A percentile compares a stretch with the other conserved stretches of the same genome.
These are phyloP conservation scores for Neolamprologus ventralis DNA, from an alignment of 2,113 vertebrate genomes.

Conservation along the genomic window DNA sequence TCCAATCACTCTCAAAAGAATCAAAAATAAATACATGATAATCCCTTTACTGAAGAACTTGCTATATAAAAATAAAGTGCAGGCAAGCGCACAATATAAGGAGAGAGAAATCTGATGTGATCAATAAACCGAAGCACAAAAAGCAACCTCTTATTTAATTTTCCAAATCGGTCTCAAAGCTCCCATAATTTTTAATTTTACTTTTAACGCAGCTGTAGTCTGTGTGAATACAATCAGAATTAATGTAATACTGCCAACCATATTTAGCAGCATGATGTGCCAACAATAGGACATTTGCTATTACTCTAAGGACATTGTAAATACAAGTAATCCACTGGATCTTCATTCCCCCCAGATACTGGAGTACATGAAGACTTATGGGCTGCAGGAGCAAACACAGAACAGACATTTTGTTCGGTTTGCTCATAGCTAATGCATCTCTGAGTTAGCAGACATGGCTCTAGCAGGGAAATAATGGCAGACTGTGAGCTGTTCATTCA, in stretches of 20 bases:
- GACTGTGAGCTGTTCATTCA: not conserved
- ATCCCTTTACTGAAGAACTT: not conserved
- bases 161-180: not conserved
- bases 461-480: not conserved
- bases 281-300: not conserved
- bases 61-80: not conserved
- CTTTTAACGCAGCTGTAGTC: not conserved
- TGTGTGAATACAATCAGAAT: not conserved
- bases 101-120: not conserved
- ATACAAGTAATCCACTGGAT: not conserved
- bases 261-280: not conserved
- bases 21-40: not conserved
- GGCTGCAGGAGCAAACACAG: not conserved
- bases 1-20: not conserved
- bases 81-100: not conserved
- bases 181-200: not conserved
- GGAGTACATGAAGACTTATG: not conserved
- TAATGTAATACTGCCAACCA: not conserved
- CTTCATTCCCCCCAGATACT: not conserved
- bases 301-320: not conserved
- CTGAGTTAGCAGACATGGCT: not conserved
- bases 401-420: not conserved
- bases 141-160: not conserved
- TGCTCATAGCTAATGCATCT: not conserved
- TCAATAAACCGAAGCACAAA: not conserved